Conservation (phyloP, 2,113 vertebrate genomes). For the Hippocampus guttulatus region DNA sequence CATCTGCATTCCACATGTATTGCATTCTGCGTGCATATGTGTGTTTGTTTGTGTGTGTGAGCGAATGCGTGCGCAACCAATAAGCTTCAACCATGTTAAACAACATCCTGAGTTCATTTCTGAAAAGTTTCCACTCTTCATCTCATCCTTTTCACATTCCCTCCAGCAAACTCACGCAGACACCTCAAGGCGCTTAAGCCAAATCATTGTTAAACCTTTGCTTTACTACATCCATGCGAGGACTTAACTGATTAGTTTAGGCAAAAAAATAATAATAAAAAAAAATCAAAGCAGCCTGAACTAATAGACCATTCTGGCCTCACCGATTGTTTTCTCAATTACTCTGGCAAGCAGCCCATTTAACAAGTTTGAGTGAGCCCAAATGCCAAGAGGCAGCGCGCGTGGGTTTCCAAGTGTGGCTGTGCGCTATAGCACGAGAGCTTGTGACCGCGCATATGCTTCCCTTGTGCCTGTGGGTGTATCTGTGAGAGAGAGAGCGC, state of each 20-base stretch:
- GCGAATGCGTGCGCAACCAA: slow-evolving; percentile 6
- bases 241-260: slow-evolving; percentile 30
- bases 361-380: slow-evolving; percentile 53
- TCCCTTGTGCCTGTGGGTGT: slow-evolving; percentile 32
- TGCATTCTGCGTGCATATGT: background rate
- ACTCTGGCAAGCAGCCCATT: slow-evolving; percentile 66
- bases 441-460: slow-evolving; percentile 52
- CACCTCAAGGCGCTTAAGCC: slow-evolving; percentile 49
- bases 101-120: slow-evolving; percentile 33
- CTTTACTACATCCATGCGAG: slow-evolving; percentile 14
- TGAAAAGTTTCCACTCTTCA: slow-evolving; percentile 41
- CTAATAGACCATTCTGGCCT: slow-evolving; percentile 52
- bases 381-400: slow-evolving; percentile 43
- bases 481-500: slow-evolving; percentile 19
- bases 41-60: background rate
- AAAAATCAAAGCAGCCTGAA: slow-evolving; percentile 35
- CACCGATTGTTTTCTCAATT: slow-evolving; percentile 56
- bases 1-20: background rate
- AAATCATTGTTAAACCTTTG: slow-evolving; percentile 53
- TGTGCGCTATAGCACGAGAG: slow-evolving; percentile 13
- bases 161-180: slow-evolving; percentile 27
- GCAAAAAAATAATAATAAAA: slow-evolving; percentile 24
- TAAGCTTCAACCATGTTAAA: slow-evolving; percentile 9
- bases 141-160: slow-evolving; percentile 46
- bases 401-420: slow-evolving; percentile 44